Evolutionary conservation across 2,888 invertebrate species (phyloP), one percentile per base, ranked within the genome.

Genomic region (Drosophila kokeensis): DNA sequence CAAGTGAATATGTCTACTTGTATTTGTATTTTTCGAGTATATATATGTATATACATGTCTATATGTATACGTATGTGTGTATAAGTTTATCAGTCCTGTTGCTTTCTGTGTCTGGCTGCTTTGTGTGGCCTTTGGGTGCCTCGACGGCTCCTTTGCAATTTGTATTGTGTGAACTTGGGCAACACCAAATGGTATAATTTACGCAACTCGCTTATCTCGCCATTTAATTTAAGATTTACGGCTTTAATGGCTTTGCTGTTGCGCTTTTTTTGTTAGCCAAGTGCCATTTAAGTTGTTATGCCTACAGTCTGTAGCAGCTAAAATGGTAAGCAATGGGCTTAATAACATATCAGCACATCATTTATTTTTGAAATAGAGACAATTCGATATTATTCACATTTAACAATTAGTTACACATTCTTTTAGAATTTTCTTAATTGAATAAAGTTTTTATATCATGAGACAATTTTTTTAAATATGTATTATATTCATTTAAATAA

Each of bases 181-280:
- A 71, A 48, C 58, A 60, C 60, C 59, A 81, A 81, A 79, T 67
- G 84, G 76, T 69, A 82, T 84, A 79, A 82, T 84, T 82, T 79
- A 84, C 76, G 76, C 63, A 76, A 61, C 55, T 60, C 58, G 73
- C 76, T 82, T 82, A 84, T 82, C 81, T 82, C 30, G 67, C 76
- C 79, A 82, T 82, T 82, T 82, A 82, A 82, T 76, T 82, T 76
- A 59, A 79, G 80, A 82, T 82, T 82, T 84, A 84, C 70, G 79
- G 67, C 57, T 63, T 57, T 60, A 69, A 79, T 52, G 60, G 75
- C 67, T 54, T 76, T 38, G 48, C n/a, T 55, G 38, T n/a, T 53
- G 57, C 71, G 32, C 71, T 32, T 59, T 52, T 48, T 29, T 55
- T 59, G 34, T 49, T 68, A 49, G n/a, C 21, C 40, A 40, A 69